Evolutionary conservation across 1,140 invertebrate genomes (phyloP).

Genomic region (Pantala flavescens): DNA sequence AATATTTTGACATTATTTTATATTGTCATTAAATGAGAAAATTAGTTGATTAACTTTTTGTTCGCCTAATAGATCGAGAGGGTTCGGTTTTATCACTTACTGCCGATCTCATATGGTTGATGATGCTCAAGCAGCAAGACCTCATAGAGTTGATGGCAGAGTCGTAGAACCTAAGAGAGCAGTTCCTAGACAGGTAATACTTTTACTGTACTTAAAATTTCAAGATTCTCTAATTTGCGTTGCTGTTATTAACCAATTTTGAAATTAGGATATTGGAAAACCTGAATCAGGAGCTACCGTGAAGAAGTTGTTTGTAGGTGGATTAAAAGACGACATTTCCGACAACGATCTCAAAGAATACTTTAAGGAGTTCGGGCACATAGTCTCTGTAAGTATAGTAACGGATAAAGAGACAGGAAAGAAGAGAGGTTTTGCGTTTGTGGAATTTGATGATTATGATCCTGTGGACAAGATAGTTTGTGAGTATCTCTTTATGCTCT

Average conservation of each 20-base stretch:
- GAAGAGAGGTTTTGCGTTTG: slow-evolving; percentile 86
- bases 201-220: slow-evolving; percentile 38
- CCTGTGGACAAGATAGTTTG: slow-evolving; percentile 89
- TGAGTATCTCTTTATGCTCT: slow-evolving; percentile 37
- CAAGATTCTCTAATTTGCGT: slow-evolving; percentile 31
- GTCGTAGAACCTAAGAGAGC: slow-evolving; percentile 95
- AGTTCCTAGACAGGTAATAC: slow-evolving; percentile 66
- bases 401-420: slow-evolving; percentile 84
- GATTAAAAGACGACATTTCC: slow-evolving; percentile 79
- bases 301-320: slow-evolving; percentile 90
- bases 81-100: slow-evolving; percentile 96
- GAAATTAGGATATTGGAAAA: slow-evolving; percentile 65
- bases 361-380: slow-evolving; percentile 74
- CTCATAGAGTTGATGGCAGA: slow-evolving; percentile 67
- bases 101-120: slow-evolving; percentile 85
- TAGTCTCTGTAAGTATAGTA: slow-evolving; percentile 80
- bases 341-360: slow-evolving; percentile 77
- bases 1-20: too few species aligned
- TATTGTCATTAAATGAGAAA: too few species aligned
- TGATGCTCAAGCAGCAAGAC: slow-evolving; percentile 80
- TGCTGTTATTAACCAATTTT: not conserved
- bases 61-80: slow-evolving; percentile 51
- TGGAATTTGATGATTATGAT: slow-evolving; percentile 94
- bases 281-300: slow-evolving; percentile 88
- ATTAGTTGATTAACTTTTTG: too few species aligned